Base-by-base conservation (phyloP, 2,797 vertebrate genomes). In the Lepus townsendii region DNA sequence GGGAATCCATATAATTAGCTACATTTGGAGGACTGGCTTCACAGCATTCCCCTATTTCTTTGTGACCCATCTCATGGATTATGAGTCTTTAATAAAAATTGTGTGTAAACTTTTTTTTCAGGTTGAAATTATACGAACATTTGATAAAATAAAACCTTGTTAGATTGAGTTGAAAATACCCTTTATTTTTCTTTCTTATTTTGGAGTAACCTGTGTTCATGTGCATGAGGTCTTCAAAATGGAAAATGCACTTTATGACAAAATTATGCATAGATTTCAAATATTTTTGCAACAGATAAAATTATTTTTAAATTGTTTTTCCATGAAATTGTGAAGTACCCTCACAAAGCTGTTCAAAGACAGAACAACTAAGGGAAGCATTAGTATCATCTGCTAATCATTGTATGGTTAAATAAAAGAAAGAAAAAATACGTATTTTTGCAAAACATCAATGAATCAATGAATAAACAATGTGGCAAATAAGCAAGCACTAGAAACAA, bases 401-500 rank as follows among this genome's bases (percentile, higher is more conserved):
- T 72, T 42, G 20, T 86, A 54, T 26, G 0, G 71, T 30, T 80
- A 54, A 94, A 83, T 35, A 66, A 75, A 93, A 91, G 72, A 73
- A 42, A 57, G 32, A 85, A 94, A 57, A 57, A 16, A 57, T 57
- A 19, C 0, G 5, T 54, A 57, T 96, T 96, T 96, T 47, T 86
- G 82, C 10, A 83, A 68, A 83, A 78, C 3, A 27, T 77, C 42
- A 87, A 83, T 82, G 80, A 96, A 93, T 95, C 32, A 87, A 83
- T 82, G 80, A 96, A 93, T 95, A 94, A 86, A 57, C 57, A 86
- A 80, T 90, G 27, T 78, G 83, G 63, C 83, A 89, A 89, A 69
- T 95, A 97, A 96, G 94, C 94, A 97, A 93, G n/a, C 65, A 52
- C 66, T 85, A 87, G 50, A 83, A 91, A 93, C 75, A 95, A 65